Percentiles rank a stretch among this genome's conserved stretches.
phyloP scores from a whole-genome alignment of 2,797 vertebrate species.

The Avahi laniger region DNA sequence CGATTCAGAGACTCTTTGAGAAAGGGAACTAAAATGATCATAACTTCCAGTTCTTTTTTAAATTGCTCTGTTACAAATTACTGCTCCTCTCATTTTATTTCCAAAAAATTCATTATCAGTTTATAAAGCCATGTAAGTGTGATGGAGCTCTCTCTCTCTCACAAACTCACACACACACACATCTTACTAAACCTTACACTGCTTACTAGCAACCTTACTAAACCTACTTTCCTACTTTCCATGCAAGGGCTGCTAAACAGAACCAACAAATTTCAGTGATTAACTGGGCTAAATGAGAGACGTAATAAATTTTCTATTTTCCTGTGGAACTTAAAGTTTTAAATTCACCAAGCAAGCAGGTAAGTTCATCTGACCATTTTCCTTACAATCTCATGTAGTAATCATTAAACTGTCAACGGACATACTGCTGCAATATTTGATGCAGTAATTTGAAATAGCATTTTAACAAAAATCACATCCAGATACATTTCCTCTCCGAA shows the following conservation, averaged over 20 bases:
- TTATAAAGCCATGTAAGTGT: conserved; percentile 18
- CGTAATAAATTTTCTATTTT: conserved; percentile 83
- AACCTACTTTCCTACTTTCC: conserved; percentile 72
- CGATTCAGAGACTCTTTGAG: conserved; percentile 64
- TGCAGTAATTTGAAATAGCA: conserved; percentile 87
- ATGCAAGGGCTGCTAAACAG: conserved; percentile 77
- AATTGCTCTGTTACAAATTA: conserved; percentile 40
- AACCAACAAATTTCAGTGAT: conserved; percentile 82
- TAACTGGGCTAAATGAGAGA: conserved; percentile 79
- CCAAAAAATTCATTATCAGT: conserved; percentile 39
- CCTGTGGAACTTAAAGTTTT: conserved; percentile 76
- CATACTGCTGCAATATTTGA: conserved; percentile 86
- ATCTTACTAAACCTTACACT: background rate
- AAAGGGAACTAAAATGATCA: conserved; percentile 1
- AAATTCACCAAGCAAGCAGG: conserved; percentile 82
- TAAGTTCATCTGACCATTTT: conserved; percentile 83
- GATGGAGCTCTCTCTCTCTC: background rate
- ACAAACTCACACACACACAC: background rate
- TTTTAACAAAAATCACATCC: conserved; percentile 87
- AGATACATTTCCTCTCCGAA: conserved; percentile 82
- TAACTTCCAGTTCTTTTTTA: conserved; percentile 35
- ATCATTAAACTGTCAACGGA: conserved; percentile 89
- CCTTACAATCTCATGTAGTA: conserved; percentile 84
- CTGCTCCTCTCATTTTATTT: conserved; percentile 71
- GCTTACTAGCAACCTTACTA: background rate